Evolutionary conservation across 2,797 vertebrate species (phyloP).

Genomic region (Esox masquinongy): DNA sequence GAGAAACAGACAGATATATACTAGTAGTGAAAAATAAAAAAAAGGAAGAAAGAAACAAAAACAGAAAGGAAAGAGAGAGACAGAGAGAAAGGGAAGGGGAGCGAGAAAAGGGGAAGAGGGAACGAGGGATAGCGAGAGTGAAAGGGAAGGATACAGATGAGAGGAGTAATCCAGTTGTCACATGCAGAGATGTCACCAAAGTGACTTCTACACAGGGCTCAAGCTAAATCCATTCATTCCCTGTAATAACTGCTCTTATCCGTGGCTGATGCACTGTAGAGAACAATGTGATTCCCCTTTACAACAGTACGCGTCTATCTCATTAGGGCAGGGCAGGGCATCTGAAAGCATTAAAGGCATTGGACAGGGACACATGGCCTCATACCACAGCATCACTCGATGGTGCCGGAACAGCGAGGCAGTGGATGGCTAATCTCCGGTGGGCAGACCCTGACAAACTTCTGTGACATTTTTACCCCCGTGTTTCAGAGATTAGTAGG

Average conservation of each 20-base stretch:
- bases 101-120: background rate
- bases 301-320: constrained; percentile 29
- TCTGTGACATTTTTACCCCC: too few species aligned
- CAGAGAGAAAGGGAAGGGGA: constrained; percentile 2
- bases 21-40: background rate
- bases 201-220: constrained; percentile 46
- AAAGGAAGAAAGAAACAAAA: background rate
- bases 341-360: background rate
- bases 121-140: background rate
- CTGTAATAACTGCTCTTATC: constrained; percentile 50
- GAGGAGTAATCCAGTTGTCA: constrained; percentile 52
- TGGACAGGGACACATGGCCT: background rate
- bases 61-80: constrained; percentile 14
- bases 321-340: background rate
- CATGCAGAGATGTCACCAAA: constrained; percentile 48
- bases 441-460: too few species aligned
- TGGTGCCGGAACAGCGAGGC: background rate
- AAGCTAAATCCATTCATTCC: constrained; percentile 48
- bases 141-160: background rate
- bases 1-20: background rate
- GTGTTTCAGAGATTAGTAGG: too few species aligned
- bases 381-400: background rate
- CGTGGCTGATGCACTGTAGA: background rate
- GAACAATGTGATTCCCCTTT: background rate
- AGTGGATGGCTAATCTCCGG: background rate